Evolutionary conservation across 2,888 invertebrate genomes (phyloP).

Genomic region (Phyllotreta cruciferae): DNA sequence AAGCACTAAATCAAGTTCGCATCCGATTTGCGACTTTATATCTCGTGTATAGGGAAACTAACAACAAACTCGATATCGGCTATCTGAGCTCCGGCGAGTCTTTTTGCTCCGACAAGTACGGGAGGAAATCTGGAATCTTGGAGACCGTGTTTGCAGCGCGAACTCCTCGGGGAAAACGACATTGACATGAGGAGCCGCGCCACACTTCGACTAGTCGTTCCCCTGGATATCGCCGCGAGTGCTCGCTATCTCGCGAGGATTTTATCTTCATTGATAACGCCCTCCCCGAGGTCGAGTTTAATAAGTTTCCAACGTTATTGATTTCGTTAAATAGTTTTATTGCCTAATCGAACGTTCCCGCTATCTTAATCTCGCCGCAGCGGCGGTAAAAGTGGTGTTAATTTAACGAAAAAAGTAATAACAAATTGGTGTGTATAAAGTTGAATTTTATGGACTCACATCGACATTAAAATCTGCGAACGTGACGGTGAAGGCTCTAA

Average conservation of each 20-base stretch:
- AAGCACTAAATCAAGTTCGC: too few species aligned
- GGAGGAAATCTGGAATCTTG: conserved; percentile 5
- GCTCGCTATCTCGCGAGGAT: conserved; percentile 8
- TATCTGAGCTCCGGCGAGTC: background rate
- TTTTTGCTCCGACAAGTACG: background rate
- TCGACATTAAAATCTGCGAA: conserved; percentile 60
- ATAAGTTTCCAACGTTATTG: too few species aligned
- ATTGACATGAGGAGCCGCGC: conserved; percentile 6
- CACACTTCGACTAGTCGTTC: conserved; percentile 5
- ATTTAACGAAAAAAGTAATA: too few species aligned
- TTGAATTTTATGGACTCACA: conserved; percentile 58
- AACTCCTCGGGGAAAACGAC: background rate
- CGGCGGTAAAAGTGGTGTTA: too few species aligned
- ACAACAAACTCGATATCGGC: conserved; percentile 6
- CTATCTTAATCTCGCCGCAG: too few species aligned
- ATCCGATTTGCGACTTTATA: too few species aligned
- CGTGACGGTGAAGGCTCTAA: conserved; percentile 60
- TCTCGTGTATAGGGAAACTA: background rate
- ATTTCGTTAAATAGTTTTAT: too few species aligned
- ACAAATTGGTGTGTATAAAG: too few species aligned
- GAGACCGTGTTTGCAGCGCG: background rate
- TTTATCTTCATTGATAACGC: background rate
- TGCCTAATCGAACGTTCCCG: too few species aligned
- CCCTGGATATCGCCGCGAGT: background rate
- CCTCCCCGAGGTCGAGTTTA: too few species aligned